Evolutionary conservation across 1,140 invertebrate species (phyloP), one percentile per base, ranked within the genome.

Genomic region (Rhynchophorus ferrugineus): DNA sequence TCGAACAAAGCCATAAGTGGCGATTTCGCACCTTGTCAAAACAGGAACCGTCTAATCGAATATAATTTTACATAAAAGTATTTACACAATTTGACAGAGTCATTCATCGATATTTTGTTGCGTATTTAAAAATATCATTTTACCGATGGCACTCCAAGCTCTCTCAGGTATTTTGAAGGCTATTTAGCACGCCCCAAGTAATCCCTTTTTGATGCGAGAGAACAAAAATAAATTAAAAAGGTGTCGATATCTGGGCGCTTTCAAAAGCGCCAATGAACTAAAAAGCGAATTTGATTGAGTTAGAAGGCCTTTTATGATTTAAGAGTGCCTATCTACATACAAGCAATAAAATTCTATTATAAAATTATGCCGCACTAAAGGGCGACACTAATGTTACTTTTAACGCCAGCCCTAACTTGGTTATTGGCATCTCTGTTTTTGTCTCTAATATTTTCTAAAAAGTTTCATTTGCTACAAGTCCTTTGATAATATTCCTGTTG

Each of bases 271-370:
- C 43, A 58, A 60, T 34, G 52, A 58, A 57, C 61, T 61, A 61
- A 61, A 59, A 61, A 62, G 61, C 22, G 29, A 36, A 29, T 37
- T 57, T 59, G 41, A 62, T 62, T 51, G 24, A 61, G 61, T 62
- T 62, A 62, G 42, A 38, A 44, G 55, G 49, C 54, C 56, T 58
- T 62, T 59, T 59, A 56, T 53, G 52, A 49, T 50, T 44, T 34
- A 59, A 48, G 49, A 55, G 53, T 62, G 59, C 53, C 60, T 54
- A 53, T 60, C 60, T 60, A 55, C 61, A 60, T 61, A 58, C 56
- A 61, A 61, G 52, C 53, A 37, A 53, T 62, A 61, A 61, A 62
- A 57, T 53, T 58, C 44, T 57, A 61, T 62, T 62, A 62, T 60
- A 57, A 61, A 59, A 62, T 62, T 60, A 61, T 35, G 51, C 57